Evolutionary conservation across 2,888 invertebrate genomes (phyloP).

Genomic region (Crepidodera aurea): DNA sequence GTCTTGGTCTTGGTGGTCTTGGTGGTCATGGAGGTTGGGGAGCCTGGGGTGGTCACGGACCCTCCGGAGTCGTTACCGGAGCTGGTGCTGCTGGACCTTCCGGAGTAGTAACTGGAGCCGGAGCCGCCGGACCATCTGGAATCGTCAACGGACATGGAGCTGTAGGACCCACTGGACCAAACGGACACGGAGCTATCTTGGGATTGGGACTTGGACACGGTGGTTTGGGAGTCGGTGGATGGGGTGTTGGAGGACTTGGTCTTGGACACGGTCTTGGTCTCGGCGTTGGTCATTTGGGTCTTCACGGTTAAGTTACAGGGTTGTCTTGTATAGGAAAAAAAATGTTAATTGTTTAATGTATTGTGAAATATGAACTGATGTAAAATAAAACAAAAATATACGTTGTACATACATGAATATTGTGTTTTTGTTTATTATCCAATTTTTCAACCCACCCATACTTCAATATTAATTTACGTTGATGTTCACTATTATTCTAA

Average conservation of each 20-base stretch:
- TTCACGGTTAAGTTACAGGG: constrained; percentile 12
- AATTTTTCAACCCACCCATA: no score
- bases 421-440: background rate
- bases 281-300: constrained; percentile 19
- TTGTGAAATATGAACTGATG: constrained; percentile 14
- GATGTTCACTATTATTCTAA: no score
- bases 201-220: constrained; percentile 13
- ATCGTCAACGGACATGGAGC: constrained; percentile 34
- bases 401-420: constrained; percentile 18
- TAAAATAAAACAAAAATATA: constrained; percentile 13
- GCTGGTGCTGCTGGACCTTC: constrained; percentile 41
- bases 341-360: constrained; percentile 1
- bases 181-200: constrained; percentile 24
- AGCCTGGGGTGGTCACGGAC: constrained; percentile 22
- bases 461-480: no score
- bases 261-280: background rate
- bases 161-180: constrained; percentile 34
- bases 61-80: constrained; percentile 42
- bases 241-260: constrained; percentile 8
- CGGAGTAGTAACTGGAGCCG: constrained; percentile 39
- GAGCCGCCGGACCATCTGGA: constrained; percentile 37
- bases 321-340: background rate
- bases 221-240: constrained; percentile 7
- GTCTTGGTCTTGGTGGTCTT: constrained; percentile 16
- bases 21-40: constrained; percentile 21